These are phyloP conservation scores for Rhabdophis nuchalis DNA, from an alignment of 2,797 vertebrate species.

Conservation along the genomic window DNA sequence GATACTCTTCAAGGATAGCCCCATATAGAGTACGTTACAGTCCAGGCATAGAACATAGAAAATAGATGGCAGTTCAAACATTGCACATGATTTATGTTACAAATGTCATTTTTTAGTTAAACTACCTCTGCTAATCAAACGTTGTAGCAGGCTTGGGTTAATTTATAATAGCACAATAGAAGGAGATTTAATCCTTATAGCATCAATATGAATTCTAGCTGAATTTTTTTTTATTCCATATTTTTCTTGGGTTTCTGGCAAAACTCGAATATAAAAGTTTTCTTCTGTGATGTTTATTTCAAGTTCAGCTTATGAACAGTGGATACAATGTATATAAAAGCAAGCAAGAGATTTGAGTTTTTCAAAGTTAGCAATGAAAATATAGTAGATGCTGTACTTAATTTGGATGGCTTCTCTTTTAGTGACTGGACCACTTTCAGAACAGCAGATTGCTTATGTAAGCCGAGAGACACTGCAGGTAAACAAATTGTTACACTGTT, in stretches of 20 bases:
- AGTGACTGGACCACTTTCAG: slow-evolving; percentile 95
- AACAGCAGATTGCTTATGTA: slow-evolving; percentile 97
- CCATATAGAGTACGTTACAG: background rate
- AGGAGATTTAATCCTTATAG: background rate
- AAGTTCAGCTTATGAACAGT: slow-evolving; percentile 10
- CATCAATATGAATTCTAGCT: background rate
- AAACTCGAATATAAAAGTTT: background rate
- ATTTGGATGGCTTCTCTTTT: slow-evolving; percentile 36
- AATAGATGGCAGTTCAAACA: background rate
- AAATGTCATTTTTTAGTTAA: background rate
- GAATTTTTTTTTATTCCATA: background rate
- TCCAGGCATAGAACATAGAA: background rate
- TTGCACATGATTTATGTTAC: background rate
- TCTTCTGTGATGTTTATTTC: slow-evolving; percentile 26
- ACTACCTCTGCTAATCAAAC: background rate
- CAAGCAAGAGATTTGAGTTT: background rate
- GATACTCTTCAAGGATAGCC: background rate
- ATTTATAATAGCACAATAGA: background rate
- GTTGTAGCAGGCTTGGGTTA: background rate
- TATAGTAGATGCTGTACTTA: background rate
- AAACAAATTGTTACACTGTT: slow-evolving; percentile 36
- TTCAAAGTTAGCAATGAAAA: background rate
- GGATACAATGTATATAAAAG: background rate
- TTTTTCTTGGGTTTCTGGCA: slow-evolving; percentile 14
- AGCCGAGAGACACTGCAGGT: slow-evolving; percentile 98